Base-by-base conservation (phyloP, 2,113 vertebrate species). In the Oncorhynchus clarkii region DNA sequence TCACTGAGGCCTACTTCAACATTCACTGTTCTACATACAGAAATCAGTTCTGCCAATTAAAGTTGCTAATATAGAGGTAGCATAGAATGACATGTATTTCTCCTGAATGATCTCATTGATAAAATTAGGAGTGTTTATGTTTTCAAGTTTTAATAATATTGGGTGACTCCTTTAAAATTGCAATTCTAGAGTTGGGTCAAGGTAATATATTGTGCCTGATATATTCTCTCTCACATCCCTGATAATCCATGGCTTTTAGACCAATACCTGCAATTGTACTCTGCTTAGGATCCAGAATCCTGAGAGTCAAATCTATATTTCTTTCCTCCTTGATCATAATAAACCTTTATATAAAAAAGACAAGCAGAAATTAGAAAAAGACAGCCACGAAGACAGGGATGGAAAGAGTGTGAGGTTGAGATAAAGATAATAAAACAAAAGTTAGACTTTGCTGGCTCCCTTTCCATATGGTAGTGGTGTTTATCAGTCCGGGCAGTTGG, bases 361-460 rank as follows among this genome's bases (percentile, higher is more conserved):
- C 54, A 57, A 11, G 9, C 18, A 8, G 13, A 62, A 62, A 18
- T 3, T 1, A 6, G 54, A 18, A 4, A 57, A 62, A 24, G n/a
- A 54, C 51, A 18, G 14, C 4, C 14, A 1, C 3, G 4, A 54
- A 54, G 14, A 54, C 8, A 62, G 54, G 6, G 54, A 20, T 62
- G n/a, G 59, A 62, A n/a, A 62, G 13, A n/a, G 59, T 54, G 59
- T 9, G 88, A 90, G 89, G 89, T 89, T 89, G 88, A 89, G 67
- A 78, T 70, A 86, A 60, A 79, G 74, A 48, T 80, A 70, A 71
- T 54, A 59, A 2, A 70, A 24, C 70, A 72, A 77, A 45, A n/a
- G 16, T 39, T n/a, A 7, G 73, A 67, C 70, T 14, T 73, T 57
- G 70, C 31, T 29, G 74, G 54, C 31, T 75, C 54, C 34, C 60